A percentile compares a stretch with the other conserved stretches of the same genome.
Conservation (phyloP, 2,797 vertebrate genomes). For the Eulemur albifrons region DNA sequence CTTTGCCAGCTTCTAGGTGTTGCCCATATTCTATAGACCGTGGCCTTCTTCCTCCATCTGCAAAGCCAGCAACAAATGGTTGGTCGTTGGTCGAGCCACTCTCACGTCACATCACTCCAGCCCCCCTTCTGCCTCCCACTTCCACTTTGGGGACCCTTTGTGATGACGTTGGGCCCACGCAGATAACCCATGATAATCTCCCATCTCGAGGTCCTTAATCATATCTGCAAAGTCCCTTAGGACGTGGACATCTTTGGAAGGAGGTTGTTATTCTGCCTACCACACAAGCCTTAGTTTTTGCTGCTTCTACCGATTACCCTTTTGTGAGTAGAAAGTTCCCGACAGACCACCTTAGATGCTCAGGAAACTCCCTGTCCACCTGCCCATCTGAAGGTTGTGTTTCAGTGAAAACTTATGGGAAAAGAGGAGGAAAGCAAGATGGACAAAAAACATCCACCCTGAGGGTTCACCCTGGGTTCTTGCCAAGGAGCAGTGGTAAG, state of each 20-base stretch:
- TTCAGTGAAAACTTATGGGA: background rate
- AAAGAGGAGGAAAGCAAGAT: background rate
- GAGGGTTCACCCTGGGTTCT: background rate
- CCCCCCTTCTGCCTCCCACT: background rate
- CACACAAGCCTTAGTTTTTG: background rate
- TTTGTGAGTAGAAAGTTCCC: background rate
- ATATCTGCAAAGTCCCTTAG: background rate
- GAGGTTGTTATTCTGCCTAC: background rate
- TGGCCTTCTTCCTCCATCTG: background rate
- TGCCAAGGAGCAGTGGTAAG: background rate
- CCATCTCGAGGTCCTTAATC: background rate
- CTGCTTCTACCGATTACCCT: background rate
- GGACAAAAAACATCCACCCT: background rate
- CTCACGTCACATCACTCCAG: fast-evolving
- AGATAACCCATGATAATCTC: background rate
- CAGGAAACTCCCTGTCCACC: background rate
- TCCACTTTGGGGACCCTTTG: background rate
- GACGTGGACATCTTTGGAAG: too few species aligned
- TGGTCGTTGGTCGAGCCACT: background rate
- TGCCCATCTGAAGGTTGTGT: background rate
- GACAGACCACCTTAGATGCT: background rate
- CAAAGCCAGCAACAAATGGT: background rate
- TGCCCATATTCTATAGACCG: background rate
- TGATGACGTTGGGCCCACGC: background rate
- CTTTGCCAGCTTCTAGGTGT: background rate